These are phyloP conservation scores for Morpho deidamia DNA, from an alignment of 2,888 invertebrate species.

Conservation along the genomic window DNA sequence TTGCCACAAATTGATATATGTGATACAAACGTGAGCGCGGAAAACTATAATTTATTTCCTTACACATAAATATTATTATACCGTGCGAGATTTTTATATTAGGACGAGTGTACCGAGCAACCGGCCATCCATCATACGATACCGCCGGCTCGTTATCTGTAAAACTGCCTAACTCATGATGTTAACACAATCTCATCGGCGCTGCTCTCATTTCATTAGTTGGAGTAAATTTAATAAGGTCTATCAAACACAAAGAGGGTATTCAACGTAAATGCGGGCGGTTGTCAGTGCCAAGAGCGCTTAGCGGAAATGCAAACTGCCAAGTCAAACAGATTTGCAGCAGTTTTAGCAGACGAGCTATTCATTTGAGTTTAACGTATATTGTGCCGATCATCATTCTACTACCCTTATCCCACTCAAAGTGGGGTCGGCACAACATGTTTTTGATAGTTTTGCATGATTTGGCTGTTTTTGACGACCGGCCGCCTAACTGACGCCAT, in stretches of 20 bases:
- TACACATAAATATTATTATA: conserved; percentile 6
- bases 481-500: too few relatives aligned
- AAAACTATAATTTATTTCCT: conserved; percentile 3
- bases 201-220: conserved; percentile 33
- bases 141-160: conserved; percentile 28
- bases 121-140: conserved; percentile 26
- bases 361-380: conserved; percentile 14
- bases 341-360: conserved; percentile 10
- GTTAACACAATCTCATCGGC: conserved; percentile 32
- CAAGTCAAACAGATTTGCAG: conserved; percentile 15
- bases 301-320: conserved; percentile 18
- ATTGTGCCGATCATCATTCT: conserved; percentile 9
- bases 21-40: not conserved
- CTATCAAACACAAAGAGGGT: conserved; percentile 14
- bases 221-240: conserved; percentile 22
- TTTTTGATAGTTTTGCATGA: too few relatives aligned
- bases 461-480: too few relatives aligned
- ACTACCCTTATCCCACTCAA: too few relatives aligned
- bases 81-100: not conserved
- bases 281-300: conserved; percentile 20
- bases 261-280: conserved; percentile 14
- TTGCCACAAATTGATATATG: conserved; percentile 13
- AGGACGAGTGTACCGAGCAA: not conserved
- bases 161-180: conserved; percentile 28
- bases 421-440: too few relatives aligned